Evolutionary conservation across 1,140 invertebrate species (phyloP).

Genomic region (Sycophaga agraensis): DNA sequence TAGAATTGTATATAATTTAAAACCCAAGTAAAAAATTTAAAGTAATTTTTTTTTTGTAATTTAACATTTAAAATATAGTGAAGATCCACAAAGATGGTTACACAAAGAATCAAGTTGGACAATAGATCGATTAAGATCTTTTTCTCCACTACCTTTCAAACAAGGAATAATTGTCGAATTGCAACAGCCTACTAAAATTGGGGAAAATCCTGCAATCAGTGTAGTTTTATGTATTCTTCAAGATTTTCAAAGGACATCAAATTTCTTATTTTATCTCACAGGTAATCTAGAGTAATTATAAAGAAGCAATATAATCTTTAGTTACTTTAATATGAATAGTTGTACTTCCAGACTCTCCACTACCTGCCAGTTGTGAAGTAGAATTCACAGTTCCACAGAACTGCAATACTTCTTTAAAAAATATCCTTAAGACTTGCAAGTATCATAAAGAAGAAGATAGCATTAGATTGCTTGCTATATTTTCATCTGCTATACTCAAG

Average conservation of each 20-base stretch:
- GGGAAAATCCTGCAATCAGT: slow-evolving; percentile 36
- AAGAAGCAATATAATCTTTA: no score
- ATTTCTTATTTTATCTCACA: slow-evolving; percentile 51
- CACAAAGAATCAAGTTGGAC: slow-evolving; percentile 53
- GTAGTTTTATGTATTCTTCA: slow-evolving; percentile 52
- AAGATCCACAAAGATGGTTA: slow-evolving; percentile 53
- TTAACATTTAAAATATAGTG: slow-evolving; percentile 37
- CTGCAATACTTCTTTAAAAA: slow-evolving; percentile 41
- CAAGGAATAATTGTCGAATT: slow-evolving; percentile 53
- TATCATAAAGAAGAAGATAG: slow-evolving; percentile 43
- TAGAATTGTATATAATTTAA: no score
- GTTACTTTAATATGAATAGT: no score
- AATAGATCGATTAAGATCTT: slow-evolving; percentile 48
- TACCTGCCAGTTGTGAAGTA: slow-evolving; percentile 53
- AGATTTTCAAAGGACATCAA: slow-evolving; percentile 54
- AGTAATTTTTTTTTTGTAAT: no score
- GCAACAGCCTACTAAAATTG: slow-evolving; percentile 41
- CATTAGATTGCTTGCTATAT: slow-evolving; percentile 53
- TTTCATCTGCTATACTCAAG: slow-evolving; percentile 47
- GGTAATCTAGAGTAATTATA: slow-evolving; percentile 34
- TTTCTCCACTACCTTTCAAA: slow-evolving; percentile 52
- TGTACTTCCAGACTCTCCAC: slow-evolving; percentile 47
- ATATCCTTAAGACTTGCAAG: slow-evolving; percentile 36
- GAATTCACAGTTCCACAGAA: slow-evolving; percentile 49
- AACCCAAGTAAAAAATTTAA: no score